A percentile compares a stretch with the other conserved stretches of the same genome.
Conservation (phyloP, 1,140 invertebrate species). For the Diprion similis region DNA sequence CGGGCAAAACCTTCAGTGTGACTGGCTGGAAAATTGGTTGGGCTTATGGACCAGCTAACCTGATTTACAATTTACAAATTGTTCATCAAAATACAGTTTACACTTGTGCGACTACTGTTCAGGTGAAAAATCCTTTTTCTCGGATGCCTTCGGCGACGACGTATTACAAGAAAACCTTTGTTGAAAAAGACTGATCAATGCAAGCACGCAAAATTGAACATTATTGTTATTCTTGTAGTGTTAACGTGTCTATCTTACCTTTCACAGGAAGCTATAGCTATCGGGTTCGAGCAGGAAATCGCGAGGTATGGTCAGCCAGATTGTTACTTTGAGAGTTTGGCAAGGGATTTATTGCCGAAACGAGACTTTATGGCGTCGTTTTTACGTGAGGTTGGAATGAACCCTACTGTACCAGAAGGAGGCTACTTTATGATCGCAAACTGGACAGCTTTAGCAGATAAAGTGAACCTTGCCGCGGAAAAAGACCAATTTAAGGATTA, state of each 20-base stretch:
- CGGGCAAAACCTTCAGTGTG: slow-evolving; percentile 97
- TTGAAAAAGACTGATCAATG: no score
- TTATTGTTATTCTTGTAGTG: neutral
- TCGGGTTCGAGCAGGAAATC: slow-evolving; percentile 89
- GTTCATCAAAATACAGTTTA: slow-evolving; percentile 96
- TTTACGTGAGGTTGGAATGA: slow-evolving; percentile 83
- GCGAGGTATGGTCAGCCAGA: slow-evolving; percentile 73
- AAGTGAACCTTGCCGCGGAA: slow-evolving; percentile 72
- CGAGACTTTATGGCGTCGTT: slow-evolving; percentile 84
- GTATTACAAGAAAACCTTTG: no score
- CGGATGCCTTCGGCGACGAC: neutral
- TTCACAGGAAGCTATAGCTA: slow-evolving; percentile 87
- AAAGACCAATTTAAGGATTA: slow-evolving; percentile 83
- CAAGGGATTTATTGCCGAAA: slow-evolving; percentile 82
- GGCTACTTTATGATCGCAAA: slow-evolving; percentile 98
- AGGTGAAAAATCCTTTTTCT: slow-evolving; percentile 57
- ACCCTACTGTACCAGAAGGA: slow-evolving; percentile 91
- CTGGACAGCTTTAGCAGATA: slow-evolving; percentile 77
- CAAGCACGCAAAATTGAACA: neutral
- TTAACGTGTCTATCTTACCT: slow-evolving; percentile 8
- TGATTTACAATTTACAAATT: slow-evolving; percentile 83
- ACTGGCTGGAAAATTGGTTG: slow-evolving; percentile 99
- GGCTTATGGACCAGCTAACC: slow-evolving; percentile 86
- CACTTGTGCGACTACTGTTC: slow-evolving; percentile 85
- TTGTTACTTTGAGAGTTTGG: slow-evolving; percentile 85